Evolutionary conservation across 2,113 vertebrate species (phyloP), one percentile per base, ranked within the genome.

Genomic region (Siniperca chuatsi): DNA sequence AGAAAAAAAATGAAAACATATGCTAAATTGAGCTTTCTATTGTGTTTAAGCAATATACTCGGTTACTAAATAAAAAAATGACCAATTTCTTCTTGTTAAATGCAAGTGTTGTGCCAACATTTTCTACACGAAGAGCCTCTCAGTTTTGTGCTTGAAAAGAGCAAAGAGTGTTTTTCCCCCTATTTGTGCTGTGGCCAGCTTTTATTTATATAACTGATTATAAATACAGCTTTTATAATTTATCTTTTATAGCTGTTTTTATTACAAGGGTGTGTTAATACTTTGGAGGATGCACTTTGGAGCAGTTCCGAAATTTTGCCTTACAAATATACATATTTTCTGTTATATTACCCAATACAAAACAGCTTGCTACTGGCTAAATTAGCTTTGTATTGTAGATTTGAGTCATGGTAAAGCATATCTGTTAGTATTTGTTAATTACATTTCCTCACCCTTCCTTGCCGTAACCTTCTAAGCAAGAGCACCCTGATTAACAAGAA

Each of bases 401-500:
- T 54, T 5, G 23, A 70, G 54, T 12, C 42, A 8, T 0, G 21
- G 40, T 57, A 50, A 29, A 21, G 25, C 44, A 46, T 40, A 57
- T 55, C 54, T 72, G n/a, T 64, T 52, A 23, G 20, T 16, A 37
- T 68, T 54, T 60, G 70, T 66, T 85, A 66, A 68, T 74, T 52
- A 35, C 0, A 25, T 87, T 74, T 78, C 72, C 68, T 57, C 40
- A n/a, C 11, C 54, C 54, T 50, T 66, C 25, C 42, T 61, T 10
- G 0, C 60, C 25, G 37, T 55, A 79, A 71, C 83, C 78, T 50
- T 78, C 85, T 79, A 44, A 78, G 75, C 74, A 61, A 66, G 57
- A 85, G 42, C 65, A 68, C 3, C 25, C 66, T 61, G 75, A 89
- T 81, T 87, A 83, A 78, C 71, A 78, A 64, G 70, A 64, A 66